Conservation (phyloP, 2,797 vertebrate species). For the Acrossocheilus fasciatus region DNA sequence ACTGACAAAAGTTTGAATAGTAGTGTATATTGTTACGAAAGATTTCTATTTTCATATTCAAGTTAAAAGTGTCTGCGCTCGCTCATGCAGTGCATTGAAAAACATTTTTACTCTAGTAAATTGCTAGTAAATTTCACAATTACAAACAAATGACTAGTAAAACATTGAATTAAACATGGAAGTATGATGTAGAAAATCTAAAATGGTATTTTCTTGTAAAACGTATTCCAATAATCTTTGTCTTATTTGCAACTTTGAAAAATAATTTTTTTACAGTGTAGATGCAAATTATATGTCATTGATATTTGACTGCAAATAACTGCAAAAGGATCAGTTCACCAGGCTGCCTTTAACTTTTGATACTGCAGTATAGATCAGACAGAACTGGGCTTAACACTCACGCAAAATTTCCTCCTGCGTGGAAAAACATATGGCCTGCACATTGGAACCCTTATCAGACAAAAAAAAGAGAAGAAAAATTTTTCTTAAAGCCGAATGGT, state of each 20-base stretch:
- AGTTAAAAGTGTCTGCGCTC: not conserved
- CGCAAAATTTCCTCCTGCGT: not conserved
- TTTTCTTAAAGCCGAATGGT: slow-evolving; percentile 3
- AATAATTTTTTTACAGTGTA: not conserved
- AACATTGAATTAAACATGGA: not conserved
- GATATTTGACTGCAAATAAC: not conserved
- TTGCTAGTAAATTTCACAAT: not conserved
- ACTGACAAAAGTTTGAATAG: not conserved
- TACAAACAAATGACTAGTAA: not conserved
- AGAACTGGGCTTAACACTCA: not conserved
- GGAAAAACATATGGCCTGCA: slow-evolving; percentile 11
- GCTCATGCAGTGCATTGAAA: not conserved
- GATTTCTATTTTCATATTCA: no score
- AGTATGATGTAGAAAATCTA: not conserved
- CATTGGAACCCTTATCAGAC: not conserved
- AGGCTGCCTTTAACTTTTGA: not conserved
- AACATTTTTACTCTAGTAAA: not conserved
- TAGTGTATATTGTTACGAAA: no score
- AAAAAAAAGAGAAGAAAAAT: not conserved
- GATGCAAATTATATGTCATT: not conserved
- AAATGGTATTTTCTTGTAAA: not conserved
- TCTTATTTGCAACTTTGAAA: not conserved
- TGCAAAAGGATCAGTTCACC: not conserved
- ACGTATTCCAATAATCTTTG: not conserved
- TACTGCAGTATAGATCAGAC: not conserved